Evolutionary conservation across 2,113 vertebrate species (phyloP), one percentile per base, ranked within the genome.

Genomic region (Conger conger): DNA sequence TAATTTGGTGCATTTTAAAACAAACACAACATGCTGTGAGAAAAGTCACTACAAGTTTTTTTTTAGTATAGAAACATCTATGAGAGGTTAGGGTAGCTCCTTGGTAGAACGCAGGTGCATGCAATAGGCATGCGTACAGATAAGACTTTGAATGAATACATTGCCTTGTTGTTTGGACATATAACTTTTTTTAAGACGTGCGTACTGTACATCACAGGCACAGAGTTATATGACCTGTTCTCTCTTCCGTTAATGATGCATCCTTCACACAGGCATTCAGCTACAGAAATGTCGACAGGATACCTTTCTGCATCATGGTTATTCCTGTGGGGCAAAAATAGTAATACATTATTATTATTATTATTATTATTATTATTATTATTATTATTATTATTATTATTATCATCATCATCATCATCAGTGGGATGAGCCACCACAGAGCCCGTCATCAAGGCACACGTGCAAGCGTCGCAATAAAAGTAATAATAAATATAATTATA

Each of bases 251-350:
- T 40, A 0, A 94, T 91, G 82, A 99, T 93, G 89, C 97, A 98
- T 9, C 97, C 96, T 0, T 68, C 16, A 85, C 97, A 98, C 54
- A 97, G 94, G 76, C 97, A 98, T 86, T 95, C 83, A 0, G 97
- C 98, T 1, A 96, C 92, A 0, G 93, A 90, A 45, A 97, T 90
- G 54, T 89, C 89, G 63, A 83, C 86, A 0, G 97, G 98, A 81
- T 92, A 95, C 36, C 95, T 92, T 80, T 91, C 86, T 86, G 92
- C 73, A 0, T 94, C 91, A 0, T 57, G 84, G 1, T 93, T 81
- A 30, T 30, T 17, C 0, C 50, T 30, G 40, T 53, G 50, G 17
- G 18, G 17, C 54, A 57, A 57, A 57, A 57, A 16, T 16, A 57
- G 18, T 3, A 57, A 57, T 18, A 1, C 54, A 50, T 50, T 50